Evolutionary conservation across 2,797 vertebrate genomes (phyloP).

Genomic region (Poecilia gillii): DNA sequence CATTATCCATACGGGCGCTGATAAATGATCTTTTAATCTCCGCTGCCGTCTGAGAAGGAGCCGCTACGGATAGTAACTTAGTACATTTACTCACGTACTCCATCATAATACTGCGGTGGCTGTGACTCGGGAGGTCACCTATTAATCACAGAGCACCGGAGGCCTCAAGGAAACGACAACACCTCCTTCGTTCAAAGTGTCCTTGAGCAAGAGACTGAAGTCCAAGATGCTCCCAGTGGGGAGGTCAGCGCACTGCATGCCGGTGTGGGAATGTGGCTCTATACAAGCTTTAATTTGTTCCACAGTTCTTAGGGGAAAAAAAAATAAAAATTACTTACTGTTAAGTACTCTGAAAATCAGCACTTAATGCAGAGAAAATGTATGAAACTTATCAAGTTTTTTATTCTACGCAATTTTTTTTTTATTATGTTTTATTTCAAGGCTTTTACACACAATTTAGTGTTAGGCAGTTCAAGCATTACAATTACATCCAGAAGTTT

Average conservation of each 20-base stretch:
- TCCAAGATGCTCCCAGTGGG: slow-evolving; percentile 14
- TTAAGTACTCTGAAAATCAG: not conserved
- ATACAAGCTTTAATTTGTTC: not conserved
- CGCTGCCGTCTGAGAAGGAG: slow-evolving; percentile 5
- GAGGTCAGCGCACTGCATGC: not conserved
- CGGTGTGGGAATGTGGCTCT: not conserved
- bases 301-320: not conserved
- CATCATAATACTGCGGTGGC: slow-evolving; percentile 8
- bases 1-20: slow-evolving; percentile 35
- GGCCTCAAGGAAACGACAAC: slow-evolving; percentile 22
- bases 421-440: not conserved
- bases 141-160: slow-evolving; percentile 25
- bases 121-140: slow-evolving; percentile 6
- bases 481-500: not conserved
- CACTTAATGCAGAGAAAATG: not conserved
- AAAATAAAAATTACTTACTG: not conserved
- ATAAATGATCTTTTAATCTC: slow-evolving; percentile 22
- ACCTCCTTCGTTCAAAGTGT: slow-evolving; percentile 21
- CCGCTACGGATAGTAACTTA: slow-evolving; percentile 6
- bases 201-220: slow-evolving; percentile 30
- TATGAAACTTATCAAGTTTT: not conserved
- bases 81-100: slow-evolving; percentile 1
- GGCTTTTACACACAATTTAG: not conserved
- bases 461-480: not conserved
- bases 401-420: not conserved